A percentile compares a stretch with the other conserved stretches of the same genome.
phyloP scores from a whole-genome alignment of 37 sponge, comb jelly and placozoan genomes.

The Ephydatia muelleri region DNA sequence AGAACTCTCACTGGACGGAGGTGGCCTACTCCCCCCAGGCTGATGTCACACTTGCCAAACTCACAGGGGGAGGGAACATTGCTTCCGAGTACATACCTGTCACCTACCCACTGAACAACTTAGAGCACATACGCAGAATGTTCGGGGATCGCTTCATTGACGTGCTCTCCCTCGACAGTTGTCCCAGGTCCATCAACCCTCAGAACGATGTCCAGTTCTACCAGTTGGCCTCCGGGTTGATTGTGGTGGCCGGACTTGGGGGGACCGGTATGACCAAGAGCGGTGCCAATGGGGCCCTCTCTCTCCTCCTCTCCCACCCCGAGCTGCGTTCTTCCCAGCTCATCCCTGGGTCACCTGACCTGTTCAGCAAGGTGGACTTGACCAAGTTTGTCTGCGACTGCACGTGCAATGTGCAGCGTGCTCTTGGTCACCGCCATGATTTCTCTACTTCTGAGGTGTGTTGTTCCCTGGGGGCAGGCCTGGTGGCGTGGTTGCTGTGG shows the following conservation, averaged over 20 bases:
- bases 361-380: not conserved
- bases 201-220: constrained; percentile 30
- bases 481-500: too few species aligned
- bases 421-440: too few species aligned
- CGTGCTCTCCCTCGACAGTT: constrained; percentile 21
- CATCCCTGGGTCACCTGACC: constrained; percentile 15
- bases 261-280: constrained; percentile 32
- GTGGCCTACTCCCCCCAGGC: constrained; percentile 17
- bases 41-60: constrained; percentile 22
- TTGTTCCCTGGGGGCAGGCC: too few species aligned
- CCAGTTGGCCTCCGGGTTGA: constrained; percentile 5
- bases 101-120: constrained; percentile 25
- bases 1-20: constrained; percentile 34
- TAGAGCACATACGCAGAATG: not conserved
- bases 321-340: not conserved
- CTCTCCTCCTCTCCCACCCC: constrained; percentile 14
- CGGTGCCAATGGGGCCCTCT: constrained; percentile 34
- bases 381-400: not conserved
- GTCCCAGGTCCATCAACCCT: constrained; percentile 15
- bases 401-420: not conserved
- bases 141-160: not conserved
- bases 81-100: constrained; percentile 25
- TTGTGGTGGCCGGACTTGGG: constrained; percentile 10
- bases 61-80: constrained; percentile 30
- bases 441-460: too few species aligned